phyloP scores from a whole-genome alignment of 2,797 vertebrate genomes.

The Macropus fuliginosus region DNA sequence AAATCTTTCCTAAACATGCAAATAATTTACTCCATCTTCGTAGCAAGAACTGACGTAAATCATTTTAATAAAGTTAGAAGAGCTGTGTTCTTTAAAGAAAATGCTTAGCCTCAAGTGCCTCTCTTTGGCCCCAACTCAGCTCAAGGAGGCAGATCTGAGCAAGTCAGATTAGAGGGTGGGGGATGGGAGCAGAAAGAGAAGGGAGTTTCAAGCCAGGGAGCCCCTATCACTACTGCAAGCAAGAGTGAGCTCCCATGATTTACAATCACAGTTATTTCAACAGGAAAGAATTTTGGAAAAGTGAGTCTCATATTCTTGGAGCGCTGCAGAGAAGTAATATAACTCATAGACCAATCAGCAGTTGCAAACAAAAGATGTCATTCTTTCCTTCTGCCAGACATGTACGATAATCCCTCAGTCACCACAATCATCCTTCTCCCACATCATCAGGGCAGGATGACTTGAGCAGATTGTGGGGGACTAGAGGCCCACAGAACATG shows the following conservation, averaged over 20 bases:
- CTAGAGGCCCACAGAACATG: conserved; percentile 18
- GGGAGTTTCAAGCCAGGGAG: background rate
- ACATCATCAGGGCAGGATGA: conserved; percentile 68
- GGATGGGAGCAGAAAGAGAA: conserved; percentile 8
- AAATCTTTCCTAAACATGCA: conserved; percentile 8
- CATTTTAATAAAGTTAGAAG: background rate
- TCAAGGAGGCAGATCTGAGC: background rate
- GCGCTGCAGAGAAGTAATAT: conserved; percentile 64
- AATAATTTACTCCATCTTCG: conserved; percentile 48
- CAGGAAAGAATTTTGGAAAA: conserved; percentile 76
- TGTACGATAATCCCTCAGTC: conserved; percentile 68
- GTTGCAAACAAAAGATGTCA: conserved; percentile 70
- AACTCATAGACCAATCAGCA: conserved; percentile 51
- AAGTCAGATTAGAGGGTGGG: conserved; percentile 1
- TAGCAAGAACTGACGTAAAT: background rate
- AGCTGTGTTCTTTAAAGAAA: conserved; percentile 27
- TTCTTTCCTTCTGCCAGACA: conserved; percentile 69
- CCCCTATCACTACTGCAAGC: conserved; percentile 13
- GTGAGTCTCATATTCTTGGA: background rate
- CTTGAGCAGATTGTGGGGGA: conserved; percentile 67
- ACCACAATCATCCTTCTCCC: conserved; percentile 58
- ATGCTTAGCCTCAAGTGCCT: background rate
- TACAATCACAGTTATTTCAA: conserved; percentile 51
- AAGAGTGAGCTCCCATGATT: background rate
- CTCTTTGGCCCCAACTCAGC: background rate